Evolutionary conservation across 2,888 invertebrate genomes (phyloP).

Genomic region (Kuschelorhynchus macadamiae): DNA sequence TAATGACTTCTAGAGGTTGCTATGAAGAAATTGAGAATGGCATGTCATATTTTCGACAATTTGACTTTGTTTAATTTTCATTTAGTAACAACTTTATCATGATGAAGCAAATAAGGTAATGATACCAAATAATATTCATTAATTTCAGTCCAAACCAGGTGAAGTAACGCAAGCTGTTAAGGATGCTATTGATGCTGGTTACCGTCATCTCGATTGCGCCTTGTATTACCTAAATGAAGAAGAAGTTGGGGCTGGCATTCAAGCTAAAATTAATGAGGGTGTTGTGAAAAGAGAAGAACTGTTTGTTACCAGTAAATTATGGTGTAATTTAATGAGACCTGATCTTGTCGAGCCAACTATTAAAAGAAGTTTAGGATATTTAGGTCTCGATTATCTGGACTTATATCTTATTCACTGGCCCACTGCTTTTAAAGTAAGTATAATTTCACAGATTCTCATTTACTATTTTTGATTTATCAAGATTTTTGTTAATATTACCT

Average conservation of each 20-base stretch:
- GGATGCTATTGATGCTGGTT: constrained; percentile 81
- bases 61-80: too few species aligned
- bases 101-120: too few species aligned
- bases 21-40: too few species aligned
- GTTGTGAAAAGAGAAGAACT: constrained; percentile 77
- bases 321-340: constrained; percentile 85
- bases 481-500: too few species aligned
- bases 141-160: constrained; percentile 73
- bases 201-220: constrained; percentile 82
- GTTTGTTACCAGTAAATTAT: constrained; percentile 78
- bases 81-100: too few species aligned
- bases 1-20: too few species aligned
- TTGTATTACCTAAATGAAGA: constrained; percentile 78
- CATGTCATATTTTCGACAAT: too few species aligned
- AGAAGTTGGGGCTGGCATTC: constrained; percentile 76
- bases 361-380: constrained; percentile 76
- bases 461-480: too few species aligned
- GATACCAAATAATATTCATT: too few species aligned
- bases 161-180: constrained; percentile 76
- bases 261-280: constrained; percentile 75
- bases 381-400: constrained; percentile 84
- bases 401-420: constrained; percentile 95
- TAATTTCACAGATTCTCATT: too few species aligned
- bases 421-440: constrained; percentile 79
- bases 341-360: constrained; percentile 81